Base-by-base conservation (phyloP, 2,797 vertebrate species). In the Phrynocephalus vlangalii region DNA sequence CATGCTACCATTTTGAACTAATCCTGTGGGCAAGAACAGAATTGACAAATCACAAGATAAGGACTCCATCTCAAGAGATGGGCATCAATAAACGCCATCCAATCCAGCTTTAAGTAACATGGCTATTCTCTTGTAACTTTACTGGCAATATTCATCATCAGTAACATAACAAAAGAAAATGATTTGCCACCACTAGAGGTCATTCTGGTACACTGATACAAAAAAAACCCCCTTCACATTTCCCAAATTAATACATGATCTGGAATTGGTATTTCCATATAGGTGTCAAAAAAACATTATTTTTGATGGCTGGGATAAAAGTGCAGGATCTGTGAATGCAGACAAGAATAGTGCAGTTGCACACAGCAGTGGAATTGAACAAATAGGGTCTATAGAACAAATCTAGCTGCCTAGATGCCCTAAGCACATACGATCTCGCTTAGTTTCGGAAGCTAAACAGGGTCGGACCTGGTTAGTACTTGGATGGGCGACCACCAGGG, bases 151-250 rank as follows among this genome's bases (percentile, higher is more conserved):
- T 71, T 90, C 6, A 82, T 90, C 6, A 82, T 38, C 9, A 5
- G 44, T 13, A 2, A 66, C 0, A 0, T 6, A 79, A n/a, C 38
- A 86, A 52, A 30, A 2, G 87, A 77, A 91, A 91, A 30, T 78
- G 83, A 87, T 28, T 75, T 93, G 26, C 84, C 2, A 0, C 87
- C 90, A 87, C 91, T 38, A 81, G 92, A 92, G 91, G 90, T 91
- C 91, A 91, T 92, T 66, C 83, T 91, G 87, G 78, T 86, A 88
- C 82, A 72, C n/a, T 87, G 82, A 87, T 50, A 85, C 79, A 94
- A n/a, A 20, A 66, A 1, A 44, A 44, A 38, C 2, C 1, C 38
- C 50, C 0, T 0, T 79, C 50, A 86, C 1, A 1, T 16, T 83
- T 76, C 20, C 88, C 85, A 89, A 81, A 76, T 48, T 66, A 81